These are phyloP conservation scores for Mus musculus DNA, from an alignment of 2,113 vertebrate species.

Conservation along the genomic window DNA sequence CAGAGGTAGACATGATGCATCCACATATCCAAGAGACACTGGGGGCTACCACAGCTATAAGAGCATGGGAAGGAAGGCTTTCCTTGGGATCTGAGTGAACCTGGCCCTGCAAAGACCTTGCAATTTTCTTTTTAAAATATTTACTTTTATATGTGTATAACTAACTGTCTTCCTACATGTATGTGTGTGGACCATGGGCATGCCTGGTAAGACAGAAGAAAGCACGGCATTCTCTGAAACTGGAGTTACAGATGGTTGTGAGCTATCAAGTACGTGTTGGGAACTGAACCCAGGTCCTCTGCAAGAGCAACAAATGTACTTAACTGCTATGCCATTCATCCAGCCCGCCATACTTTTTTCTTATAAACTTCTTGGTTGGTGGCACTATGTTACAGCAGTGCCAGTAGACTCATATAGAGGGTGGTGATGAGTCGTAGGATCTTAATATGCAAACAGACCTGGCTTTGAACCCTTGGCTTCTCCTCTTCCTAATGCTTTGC, in stretches of 20 bases:
- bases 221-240: neutral
- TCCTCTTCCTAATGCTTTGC: neutral
- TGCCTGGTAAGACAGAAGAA: neutral
- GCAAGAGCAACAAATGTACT: neutral
- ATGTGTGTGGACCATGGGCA: neutral
- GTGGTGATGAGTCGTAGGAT: neutral
- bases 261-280: neutral
- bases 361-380: neutral
- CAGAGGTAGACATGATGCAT: neutral
- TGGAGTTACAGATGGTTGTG: neutral
- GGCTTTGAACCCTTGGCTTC: neutral
- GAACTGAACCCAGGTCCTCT: neutral
- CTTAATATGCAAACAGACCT: neutral
- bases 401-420: neutral
- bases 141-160: neutral
- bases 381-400: neutral
- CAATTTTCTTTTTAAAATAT: neutral
- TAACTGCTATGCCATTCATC: neutral
- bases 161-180: neutral
- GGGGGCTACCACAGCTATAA: neutral
- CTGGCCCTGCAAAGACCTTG: neutral
- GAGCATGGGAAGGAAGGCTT: neutral
- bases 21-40: neutral
- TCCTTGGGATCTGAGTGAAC: neutral
- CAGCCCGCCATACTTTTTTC: neutral